Evolutionary conservation across 2,797 vertebrate genomes (phyloP), one percentile per base, ranked within the genome.

Genomic region (Tachyglossus aculeatus): DNA sequence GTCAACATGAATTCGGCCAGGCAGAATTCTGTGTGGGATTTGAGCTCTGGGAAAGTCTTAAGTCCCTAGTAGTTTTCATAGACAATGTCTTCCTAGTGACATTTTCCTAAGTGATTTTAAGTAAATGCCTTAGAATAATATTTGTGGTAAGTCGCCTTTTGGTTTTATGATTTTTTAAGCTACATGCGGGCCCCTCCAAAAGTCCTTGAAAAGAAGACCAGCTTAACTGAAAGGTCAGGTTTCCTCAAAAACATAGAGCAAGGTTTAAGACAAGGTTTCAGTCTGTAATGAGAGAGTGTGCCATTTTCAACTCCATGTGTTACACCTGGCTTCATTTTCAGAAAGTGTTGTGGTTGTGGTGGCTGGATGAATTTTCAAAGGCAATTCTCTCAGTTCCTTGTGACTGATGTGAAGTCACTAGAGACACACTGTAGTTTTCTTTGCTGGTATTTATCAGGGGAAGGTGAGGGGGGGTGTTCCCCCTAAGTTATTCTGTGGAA

Each of bases 181-280:
- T 78, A 48, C 69, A 55, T 8, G 16, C 56, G 51, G 71, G 54
- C 74, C 79, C 52, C 81, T 80, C 86, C 31, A 32, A 24, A 82
- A 47, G 68, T 54, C 71, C 70, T 77, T 58, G 76, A 67, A 71
- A 78, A 84, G 10, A 58, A 84, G 76, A 21, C 53, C 39, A 67
- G 86, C 86, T 88, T 84, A 88, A 68, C 44, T 13, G 2, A 93
- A 92, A 92, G 90, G 90, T 89, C 90, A 67, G 5, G 51, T 59
- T 12, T 38, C n/a, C 74, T 78, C 78, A 7, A 89, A 84, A 88
- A 78, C 77, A 90, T 91, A 90, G 82, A 89, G 55, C 5, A 3
- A 37, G 81, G 82, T 77, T 80, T 65, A 8, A 5, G 64, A 9
- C 15, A 61, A 60, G 22, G 68, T 45, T 81, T 45, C 12, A 48